phyloP scores from a whole-genome alignment of 2,888 invertebrate species.

The Toxonevra muliebris region DNA sequence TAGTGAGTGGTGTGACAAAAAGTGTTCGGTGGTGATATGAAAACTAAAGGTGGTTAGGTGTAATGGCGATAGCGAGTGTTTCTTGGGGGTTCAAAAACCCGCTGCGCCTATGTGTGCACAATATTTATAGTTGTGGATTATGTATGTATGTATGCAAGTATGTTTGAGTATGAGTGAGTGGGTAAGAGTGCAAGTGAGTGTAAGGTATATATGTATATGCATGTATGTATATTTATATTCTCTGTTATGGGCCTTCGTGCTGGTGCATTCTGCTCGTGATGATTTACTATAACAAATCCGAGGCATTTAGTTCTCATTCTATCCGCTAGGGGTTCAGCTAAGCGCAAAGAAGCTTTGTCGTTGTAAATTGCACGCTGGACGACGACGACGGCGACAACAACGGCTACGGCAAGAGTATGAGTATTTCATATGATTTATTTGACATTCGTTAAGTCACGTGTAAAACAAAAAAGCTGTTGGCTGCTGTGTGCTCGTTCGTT shows the following conservation, averaged over 20 bases:
- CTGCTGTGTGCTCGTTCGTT: background rate
- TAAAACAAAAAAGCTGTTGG: slow-evolving; percentile 45
- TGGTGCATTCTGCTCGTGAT: slow-evolving; percentile 39
- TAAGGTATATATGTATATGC: slow-evolving; percentile 5
- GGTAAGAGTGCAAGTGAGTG: background rate
- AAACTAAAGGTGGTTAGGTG: too few species aligned
- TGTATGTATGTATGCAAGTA: slow-evolving; percentile 9
- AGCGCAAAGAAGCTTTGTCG: slow-evolving; percentile 8
- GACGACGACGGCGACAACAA: too few species aligned
- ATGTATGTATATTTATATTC: slow-evolving; percentile 8
- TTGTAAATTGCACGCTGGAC: background rate
- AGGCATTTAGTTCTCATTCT: slow-evolving; percentile 54
- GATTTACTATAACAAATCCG: slow-evolving; percentile 55
- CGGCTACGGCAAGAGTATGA: slow-evolving; percentile 14
- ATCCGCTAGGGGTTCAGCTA: slow-evolving; percentile 44
- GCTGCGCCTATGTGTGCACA: slow-evolving; percentile 15
- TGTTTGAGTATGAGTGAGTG: slow-evolving; percentile 7
- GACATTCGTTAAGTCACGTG: slow-evolving; percentile 56
- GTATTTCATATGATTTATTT: slow-evolving; percentile 53
- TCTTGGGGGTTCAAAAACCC: slow-evolving; percentile 10
- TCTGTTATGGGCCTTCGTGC: slow-evolving; percentile 25
- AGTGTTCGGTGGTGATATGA: too few species aligned
- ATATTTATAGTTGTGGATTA: background rate
- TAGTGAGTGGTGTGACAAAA: too few species aligned
- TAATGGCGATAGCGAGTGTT: too few species aligned